Base-by-base conservation (phyloP, 2,113 vertebrate genomes). In the Neogale vison region DNA sequence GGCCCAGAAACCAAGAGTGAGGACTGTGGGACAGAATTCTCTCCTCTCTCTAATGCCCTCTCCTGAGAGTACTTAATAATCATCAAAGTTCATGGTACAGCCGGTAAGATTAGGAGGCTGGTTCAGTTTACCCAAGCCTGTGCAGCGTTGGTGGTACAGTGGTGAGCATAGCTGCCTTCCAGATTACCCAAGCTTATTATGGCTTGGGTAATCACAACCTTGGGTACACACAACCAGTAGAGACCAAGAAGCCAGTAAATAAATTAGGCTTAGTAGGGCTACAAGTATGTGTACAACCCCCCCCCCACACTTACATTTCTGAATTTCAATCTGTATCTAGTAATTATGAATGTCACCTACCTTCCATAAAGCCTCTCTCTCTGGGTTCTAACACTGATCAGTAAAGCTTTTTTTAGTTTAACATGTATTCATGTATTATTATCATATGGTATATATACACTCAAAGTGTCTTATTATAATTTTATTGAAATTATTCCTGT, bases 361-460 rank as follows among this genome's bases (percentile, higher is more conserved):
- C 45, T 92, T 86, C 74, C 61, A 89, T 18, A 65, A 90, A 71
- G 26, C 42, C 18, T 93, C 26, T 12, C 84, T 92, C 21, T 86
- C 15, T 72, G 72, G 18, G 65, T 80, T 77, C 39, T 71, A 84
- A 96, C 18, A 69, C 12, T 55, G 67, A 79, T 42, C 45, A 65
- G 77, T 92, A 93, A 97, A 88, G 50, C 26, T 69, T 69, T 74
- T 88, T 24, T 90, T 96, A 80, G n/a, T 24, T 94, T 88, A 82
- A 96, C 88, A 47, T 50, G 45, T 87, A 76, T 90, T 80, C 63
- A 71, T 13, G 6, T 88, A 26, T 89, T 92, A 87, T 61, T 59
- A 86, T 91, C 45, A 77, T 61, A 82, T 52, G 42, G 34, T 57
- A 91, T 42, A 76, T 29, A 84, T 3, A 57, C 2, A 90, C 29